phyloP scores from a whole-genome alignment of 2,888 invertebrate species.

The Lordiphosa fenestrarum region DNA sequence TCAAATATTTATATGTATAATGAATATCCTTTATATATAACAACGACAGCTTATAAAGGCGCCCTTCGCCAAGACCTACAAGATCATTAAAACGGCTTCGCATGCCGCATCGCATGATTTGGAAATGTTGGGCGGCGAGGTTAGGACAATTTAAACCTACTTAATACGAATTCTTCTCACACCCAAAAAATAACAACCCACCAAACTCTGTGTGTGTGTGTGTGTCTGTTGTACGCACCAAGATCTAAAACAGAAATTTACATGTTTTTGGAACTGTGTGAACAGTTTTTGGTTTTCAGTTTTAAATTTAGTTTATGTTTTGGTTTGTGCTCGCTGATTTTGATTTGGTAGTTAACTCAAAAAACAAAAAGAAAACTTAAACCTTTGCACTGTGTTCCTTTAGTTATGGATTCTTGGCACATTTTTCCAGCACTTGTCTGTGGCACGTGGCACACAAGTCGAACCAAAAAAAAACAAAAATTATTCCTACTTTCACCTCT shows the following conservation, averaged over 20 bases:
- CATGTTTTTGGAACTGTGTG: conserved; percentile 52
- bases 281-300: conserved; percentile 54
- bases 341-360: conserved; percentile 40
- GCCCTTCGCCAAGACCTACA: conserved; percentile 97
- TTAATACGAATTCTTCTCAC: conserved; percentile 66
- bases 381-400: conserved; percentile 31
- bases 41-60: conserved; percentile 93
- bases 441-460: conserved; percentile 8
- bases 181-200: conserved; percentile 22
- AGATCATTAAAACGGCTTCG: conserved; percentile 91
- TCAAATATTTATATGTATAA: conserved; percentile 13
- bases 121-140: conserved; percentile 82
- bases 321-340: conserved; percentile 12
- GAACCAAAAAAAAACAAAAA: neutral
- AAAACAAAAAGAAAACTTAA: conserved; percentile 6
- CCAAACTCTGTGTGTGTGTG: conserved; percentile 40
- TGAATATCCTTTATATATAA: conserved; percentile 46
- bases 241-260: conserved; percentile 36
- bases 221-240: conserved; percentile 45
- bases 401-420: conserved; percentile 1
- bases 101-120: conserved; percentile 87
- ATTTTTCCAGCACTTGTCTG: conserved; percentile 7
- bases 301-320: conserved; percentile 19
- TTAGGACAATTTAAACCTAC: conserved; percentile 76
- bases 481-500: neutral